These are phyloP conservation scores for Bombus consobrinus DNA, from an alignment of 1,140 invertebrate genomes.

Conservation along the genomic window DNA sequence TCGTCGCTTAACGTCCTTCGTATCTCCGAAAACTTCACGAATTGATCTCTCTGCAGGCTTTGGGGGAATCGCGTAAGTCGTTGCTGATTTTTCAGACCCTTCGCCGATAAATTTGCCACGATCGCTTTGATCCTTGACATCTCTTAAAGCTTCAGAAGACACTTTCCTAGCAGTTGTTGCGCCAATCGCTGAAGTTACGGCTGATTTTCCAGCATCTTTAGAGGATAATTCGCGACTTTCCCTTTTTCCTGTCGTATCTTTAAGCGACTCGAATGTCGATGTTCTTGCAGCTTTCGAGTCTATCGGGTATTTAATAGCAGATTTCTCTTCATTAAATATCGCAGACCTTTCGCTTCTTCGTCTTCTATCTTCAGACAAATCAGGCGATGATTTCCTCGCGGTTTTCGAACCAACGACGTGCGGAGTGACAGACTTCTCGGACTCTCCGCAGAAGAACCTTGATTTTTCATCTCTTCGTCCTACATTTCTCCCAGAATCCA, in stretches of 20 bases:
- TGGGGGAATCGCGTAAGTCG: not conserved
- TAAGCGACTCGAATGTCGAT: not conserved
- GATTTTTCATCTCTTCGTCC: not conserved
- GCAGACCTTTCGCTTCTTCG: slow-evolving; percentile 1
- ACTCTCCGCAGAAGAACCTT: not conserved
- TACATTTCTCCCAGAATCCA: not conserved
- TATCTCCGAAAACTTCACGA: accelerated
- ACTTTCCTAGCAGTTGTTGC: not conserved
- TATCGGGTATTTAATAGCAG: not conserved
- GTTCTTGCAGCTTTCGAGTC: not conserved
- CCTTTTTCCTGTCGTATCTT: not conserved
- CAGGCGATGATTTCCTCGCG: not conserved
- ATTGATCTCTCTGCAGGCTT: not conserved
- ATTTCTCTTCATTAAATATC: not conserved
- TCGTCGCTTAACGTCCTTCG: too few species aligned
- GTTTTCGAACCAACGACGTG: not conserved
- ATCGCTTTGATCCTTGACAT: not conserved
- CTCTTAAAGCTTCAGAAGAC: not conserved
- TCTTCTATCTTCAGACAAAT: not conserved
- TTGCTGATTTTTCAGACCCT: not conserved
- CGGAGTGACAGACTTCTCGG: slow-evolving; percentile 5
- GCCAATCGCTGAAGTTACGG: not conserved
- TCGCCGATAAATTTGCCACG: slow-evolving; percentile 4
- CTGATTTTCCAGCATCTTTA: not conserved
- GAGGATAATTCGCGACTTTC: not conserved